A percentile compares a stretch with the other conserved stretches of the same genome.
These are phyloP conservation scores for Dromiciops gliroides DNA, from an alignment of 2,113 vertebrate species.

Conservation along the genomic window DNA sequence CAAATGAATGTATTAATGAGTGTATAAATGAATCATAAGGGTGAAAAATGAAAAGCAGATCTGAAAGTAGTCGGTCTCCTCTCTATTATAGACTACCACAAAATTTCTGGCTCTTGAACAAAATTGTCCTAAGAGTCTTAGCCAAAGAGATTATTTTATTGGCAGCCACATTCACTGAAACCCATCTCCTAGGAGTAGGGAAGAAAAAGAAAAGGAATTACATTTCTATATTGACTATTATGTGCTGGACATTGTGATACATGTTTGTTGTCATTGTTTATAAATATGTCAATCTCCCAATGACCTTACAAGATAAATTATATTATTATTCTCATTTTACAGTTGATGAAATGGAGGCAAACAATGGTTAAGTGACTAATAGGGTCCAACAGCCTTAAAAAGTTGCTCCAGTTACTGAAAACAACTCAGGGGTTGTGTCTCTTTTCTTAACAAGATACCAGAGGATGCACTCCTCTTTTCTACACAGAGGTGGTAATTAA, in stretches of 20 bases:
- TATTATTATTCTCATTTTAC: neutral
- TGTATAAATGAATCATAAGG: neutral
- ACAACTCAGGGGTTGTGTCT: neutral
- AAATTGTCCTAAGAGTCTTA: neutral
- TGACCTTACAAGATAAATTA: neutral
- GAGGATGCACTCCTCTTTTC: neutral
- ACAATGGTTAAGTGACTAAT: neutral
- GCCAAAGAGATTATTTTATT: neutral
- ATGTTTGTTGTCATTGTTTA: neutral
- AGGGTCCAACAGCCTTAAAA: rapidly evolving
- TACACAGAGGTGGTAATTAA: neutral
- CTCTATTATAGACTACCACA: neutral
- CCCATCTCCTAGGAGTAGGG: neutral
- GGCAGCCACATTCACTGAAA: neutral
- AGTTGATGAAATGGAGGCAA: neutral
- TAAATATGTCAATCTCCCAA: neutral
- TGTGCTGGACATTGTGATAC: neutral
- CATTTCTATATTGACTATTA: neutral
- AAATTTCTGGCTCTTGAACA: neutral
- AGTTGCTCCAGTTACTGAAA: neutral
- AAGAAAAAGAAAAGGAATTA: neutral
- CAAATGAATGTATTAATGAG: too few species aligned
- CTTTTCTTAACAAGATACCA: neutral
- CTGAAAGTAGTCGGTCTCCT: neutral
- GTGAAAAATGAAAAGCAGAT: neutral